Percentiles rank a stretch among this genome's conserved stretches.
These are phyloP conservation scores for Allobates femoralis DNA, from an alignment of 2,797 vertebrate genomes.

Conservation along the genomic window DNA sequence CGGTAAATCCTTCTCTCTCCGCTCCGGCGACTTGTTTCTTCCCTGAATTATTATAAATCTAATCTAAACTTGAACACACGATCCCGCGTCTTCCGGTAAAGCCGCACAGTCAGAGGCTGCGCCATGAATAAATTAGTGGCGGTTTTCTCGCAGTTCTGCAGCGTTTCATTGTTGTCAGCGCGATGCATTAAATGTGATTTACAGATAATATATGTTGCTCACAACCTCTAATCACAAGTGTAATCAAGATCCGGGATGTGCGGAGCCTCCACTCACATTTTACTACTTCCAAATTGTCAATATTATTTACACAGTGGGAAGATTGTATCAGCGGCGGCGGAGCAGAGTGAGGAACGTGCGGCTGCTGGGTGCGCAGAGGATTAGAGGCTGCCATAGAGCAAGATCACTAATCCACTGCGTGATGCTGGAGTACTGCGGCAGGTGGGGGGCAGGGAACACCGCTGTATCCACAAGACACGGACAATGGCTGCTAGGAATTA, in stretches of 20 bases:
- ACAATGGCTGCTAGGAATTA: background rate
- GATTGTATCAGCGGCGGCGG: slow-evolving; percentile 15
- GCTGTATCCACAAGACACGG: background rate
- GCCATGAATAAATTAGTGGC: background rate
- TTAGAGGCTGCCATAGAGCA: background rate
- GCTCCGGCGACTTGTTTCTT: background rate
- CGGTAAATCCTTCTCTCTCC: background rate
- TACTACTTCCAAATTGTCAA: slow-evolving; percentile 21
- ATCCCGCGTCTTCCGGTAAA: background rate
- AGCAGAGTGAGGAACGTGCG: background rate
- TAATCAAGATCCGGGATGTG: slow-evolving; percentile 16
- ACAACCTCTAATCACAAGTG: background rate
- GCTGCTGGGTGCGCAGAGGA: slow-evolving; percentile 21
- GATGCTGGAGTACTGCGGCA: background rate
- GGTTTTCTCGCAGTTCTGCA: background rate
- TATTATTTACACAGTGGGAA: slow-evolving; percentile 44
- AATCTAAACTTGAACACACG: background rate
- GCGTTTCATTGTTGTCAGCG: background rate
- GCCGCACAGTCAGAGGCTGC: background rate
- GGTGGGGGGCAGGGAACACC: background rate
- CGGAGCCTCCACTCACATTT: background rate
- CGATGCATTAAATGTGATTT: slow-evolving; percentile 18
- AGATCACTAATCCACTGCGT: slow-evolving; percentile 44
- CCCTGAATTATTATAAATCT: background rate
- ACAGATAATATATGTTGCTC: slow-evolving; percentile 22